Evolutionary conservation across 2,888 invertebrate genomes (phyloP).

Genomic region (Orchestes rusci): DNA sequence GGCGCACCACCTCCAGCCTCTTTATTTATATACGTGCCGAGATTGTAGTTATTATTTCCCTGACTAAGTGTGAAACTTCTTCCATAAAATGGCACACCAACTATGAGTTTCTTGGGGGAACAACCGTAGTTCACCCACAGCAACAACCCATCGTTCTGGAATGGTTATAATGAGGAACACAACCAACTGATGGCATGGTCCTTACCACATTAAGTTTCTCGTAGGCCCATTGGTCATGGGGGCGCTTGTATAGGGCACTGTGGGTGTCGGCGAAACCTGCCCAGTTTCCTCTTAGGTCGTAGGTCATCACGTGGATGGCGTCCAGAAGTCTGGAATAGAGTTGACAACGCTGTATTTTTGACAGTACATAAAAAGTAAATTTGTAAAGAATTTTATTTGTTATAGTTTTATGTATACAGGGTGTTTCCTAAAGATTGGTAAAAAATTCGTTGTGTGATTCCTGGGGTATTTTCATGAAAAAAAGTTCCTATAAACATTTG

Average conservation of each 20-base stretch:
- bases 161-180: too few relatives aligned
- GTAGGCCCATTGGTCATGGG: slow-evolving; percentile 84
- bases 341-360: too few relatives aligned
- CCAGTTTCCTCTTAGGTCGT: slow-evolving; percentile 83
- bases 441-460: too few relatives aligned
- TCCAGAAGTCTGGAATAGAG: slow-evolving; percentile 57
- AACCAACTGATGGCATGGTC: slow-evolving; percentile 32
- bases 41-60: slow-evolving; percentile 74
- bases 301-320: slow-evolving; percentile 81
- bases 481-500: too few relatives aligned
- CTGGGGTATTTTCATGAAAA: too few relatives aligned
- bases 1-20: slow-evolving; percentile 83
- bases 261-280: slow-evolving; percentile 87
- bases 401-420: too few relatives aligned
- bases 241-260: slow-evolving; percentile 77
- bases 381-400: too few relatives aligned
- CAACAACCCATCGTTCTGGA: slow-evolving; percentile 75
- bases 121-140: slow-evolving; percentile 89
- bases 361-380: slow-evolving; percentile 3
- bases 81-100: slow-evolving; percentile 86
- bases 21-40: slow-evolving; percentile 83
- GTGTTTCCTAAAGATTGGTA: too few relatives aligned
- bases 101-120: slow-evolving; percentile 76
- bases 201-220: slow-evolving; percentile 84
- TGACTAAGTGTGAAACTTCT: slow-evolving; percentile 75